Conservation (phyloP, 1,140 invertebrate genomes). For the Ceratina australensis region DNA sequence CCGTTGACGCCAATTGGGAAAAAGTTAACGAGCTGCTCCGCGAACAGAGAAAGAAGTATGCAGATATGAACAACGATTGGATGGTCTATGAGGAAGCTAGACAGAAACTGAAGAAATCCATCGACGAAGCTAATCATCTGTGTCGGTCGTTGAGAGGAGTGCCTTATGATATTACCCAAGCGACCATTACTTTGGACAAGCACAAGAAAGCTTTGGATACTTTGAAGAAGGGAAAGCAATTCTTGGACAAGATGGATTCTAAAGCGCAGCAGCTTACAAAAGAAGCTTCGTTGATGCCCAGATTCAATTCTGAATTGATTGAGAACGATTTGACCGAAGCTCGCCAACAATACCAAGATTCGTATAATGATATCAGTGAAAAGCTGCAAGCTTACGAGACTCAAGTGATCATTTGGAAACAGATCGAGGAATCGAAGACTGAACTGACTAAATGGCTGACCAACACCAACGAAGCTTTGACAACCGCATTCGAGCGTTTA, state of each 20-base stretch:
- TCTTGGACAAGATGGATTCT: slow-evolving; percentile 87
- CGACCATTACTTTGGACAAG: slow-evolving; percentile 83
- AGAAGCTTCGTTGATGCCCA: slow-evolving; percentile 87
- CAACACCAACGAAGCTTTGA: slow-evolving; percentile 88
- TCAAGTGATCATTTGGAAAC: slow-evolving; percentile 94
- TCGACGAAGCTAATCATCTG: slow-evolving; percentile 84
- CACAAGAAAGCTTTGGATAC: slow-evolving; percentile 87
- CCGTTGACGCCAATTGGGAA: slow-evolving; percentile 89
- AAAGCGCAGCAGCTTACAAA: slow-evolving; percentile 86
- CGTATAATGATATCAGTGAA: slow-evolving; percentile 85
- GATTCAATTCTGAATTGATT: slow-evolving; percentile 85
- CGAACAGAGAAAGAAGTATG: slow-evolving; percentile 88
- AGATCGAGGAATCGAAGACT: slow-evolving; percentile 91
- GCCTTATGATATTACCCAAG: slow-evolving; percentile 84
- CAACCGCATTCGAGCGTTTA: slow-evolving; percentile 86
- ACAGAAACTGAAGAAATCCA: slow-evolving; percentile 84
- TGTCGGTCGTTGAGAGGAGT: slow-evolving; percentile 81
- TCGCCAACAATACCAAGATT: slow-evolving; percentile 87
- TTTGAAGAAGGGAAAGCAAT: slow-evolving; percentile 86
- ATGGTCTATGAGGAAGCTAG: slow-evolving; percentile 88
- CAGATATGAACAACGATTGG: slow-evolving; percentile 85
- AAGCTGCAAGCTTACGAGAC: slow-evolving; percentile 90
- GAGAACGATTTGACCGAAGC: slow-evolving; percentile 82
- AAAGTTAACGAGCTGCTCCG: slow-evolving; percentile 86
- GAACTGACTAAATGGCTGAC: slow-evolving; percentile 91